These are phyloP conservation scores for Copsychus sechellarum DNA, from an alignment of 2,113 vertebrate genomes.

Conservation along the genomic window DNA sequence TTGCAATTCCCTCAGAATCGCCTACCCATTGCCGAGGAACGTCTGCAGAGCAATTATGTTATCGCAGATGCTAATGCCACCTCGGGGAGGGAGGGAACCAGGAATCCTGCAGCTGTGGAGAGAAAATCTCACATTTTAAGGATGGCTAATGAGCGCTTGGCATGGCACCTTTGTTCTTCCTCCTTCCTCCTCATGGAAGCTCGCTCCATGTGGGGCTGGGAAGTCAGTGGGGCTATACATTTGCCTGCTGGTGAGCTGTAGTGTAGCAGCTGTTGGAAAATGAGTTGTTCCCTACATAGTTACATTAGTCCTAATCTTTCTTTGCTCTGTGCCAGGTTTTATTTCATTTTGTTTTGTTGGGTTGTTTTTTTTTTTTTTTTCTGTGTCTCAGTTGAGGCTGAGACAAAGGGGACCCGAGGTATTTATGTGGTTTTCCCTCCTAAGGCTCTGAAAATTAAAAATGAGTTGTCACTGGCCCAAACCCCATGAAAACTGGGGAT, in stretches of 20 bases:
- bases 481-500: conserved; percentile 49
- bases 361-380: not conserved
- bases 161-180: not conserved
- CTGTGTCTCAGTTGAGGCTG: not conserved
- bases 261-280: conserved; percentile 25
- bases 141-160: not conserved
- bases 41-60: conserved; percentile 52
- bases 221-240: not conserved
- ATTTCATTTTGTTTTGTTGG: too few relatives aligned
- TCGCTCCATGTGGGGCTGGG: not conserved
- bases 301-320: conserved; percentile 35
- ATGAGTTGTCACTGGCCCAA: conserved; percentile 61
- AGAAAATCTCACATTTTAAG: conserved; percentile 22
- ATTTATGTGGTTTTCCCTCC: conserved; percentile 15
- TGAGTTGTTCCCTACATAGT: not conserved
- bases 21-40: not conserved
- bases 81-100: not conserved
- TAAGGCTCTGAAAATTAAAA: conserved; percentile 56
- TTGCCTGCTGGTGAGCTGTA: conserved; percentile 31
- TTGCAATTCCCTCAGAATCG: conserved; percentile 55
- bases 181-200: not conserved
- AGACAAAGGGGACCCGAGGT: conserved; percentile 12
- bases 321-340: not conserved
- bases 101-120: not conserved
- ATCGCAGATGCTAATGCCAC: conserved; percentile 36